Evolutionary conservation across 35 echinoderm and acorn worm genomes (phyloP), one percentile per base, ranked within the genome.

Genomic region (Diadema setosum): DNA sequence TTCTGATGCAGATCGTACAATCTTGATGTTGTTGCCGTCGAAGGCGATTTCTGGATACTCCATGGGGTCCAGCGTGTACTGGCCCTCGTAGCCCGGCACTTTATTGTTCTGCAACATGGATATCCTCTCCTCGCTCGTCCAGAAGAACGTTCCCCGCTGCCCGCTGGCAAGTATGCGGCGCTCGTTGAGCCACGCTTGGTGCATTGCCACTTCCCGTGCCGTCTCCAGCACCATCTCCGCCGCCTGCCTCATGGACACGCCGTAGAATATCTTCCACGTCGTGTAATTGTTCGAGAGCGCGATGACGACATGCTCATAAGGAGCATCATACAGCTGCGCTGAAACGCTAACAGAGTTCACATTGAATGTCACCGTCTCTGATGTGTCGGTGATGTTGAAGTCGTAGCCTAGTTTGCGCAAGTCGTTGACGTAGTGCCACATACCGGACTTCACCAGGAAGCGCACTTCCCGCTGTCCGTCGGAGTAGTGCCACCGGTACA

Each of bases 1-100:
- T 31, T 52, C 81, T 6, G 81, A 36, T 24, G 81, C 5, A 18
- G 39, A 65, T 46, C 93, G 31, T 27, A 91, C 80, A 36, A 99
- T 86, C 76, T 69, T 84, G 26, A 99, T 95, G 60, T 86, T 89
- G 76, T 99, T 99, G 3, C 96, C 92, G 80, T 99, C 96, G 81
- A 94, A 94, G 5, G 96, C 96, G 56, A 95, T 86, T 31, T 87
- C 89, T 45, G 96, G 96, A 76, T 92, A 91, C 12, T 73, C 45
- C 37, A 39, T 80, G 3, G 90, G 85, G 75, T 99, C 96, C 3
- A 94, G 12, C 3, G 93, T 78, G 33, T 94, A 99, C 7, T 56
- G 45, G 35, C 89, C 93, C 37, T 92, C 93, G 80, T 95, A 99
- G 15, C 87, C 76, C 37, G 74, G 21, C 11, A 99, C 37, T 42